Conservation (phyloP, 2,113 vertebrate species). For the Platichthys stellatus region DNA sequence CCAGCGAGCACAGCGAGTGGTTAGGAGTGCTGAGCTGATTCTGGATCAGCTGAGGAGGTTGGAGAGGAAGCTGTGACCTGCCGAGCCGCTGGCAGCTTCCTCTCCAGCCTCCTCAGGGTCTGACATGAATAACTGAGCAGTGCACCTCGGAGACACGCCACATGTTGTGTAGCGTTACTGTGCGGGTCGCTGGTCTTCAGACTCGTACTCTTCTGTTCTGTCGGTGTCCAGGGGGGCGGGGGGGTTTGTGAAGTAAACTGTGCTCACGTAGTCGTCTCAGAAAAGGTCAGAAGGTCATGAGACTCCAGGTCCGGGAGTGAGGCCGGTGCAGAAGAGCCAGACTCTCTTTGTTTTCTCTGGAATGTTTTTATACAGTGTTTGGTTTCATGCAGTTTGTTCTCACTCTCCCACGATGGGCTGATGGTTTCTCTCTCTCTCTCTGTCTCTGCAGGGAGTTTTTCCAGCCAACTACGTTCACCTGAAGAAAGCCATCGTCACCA, state of each 20-base stretch:
- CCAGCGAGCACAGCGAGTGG: background rate
- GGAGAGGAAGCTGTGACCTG: background rate
- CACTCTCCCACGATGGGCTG: background rate
- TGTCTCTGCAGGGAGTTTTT: slow-evolving; percentile 78
- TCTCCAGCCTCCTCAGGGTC: background rate
- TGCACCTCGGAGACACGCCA: background rate
- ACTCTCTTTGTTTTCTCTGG: too few relatives aligned
- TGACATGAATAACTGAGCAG: slow-evolving; percentile 18
- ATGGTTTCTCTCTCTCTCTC: slow-evolving; percentile 1
- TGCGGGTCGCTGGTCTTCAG: background rate
- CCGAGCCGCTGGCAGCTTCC: background rate
- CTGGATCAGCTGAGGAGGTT: background rate
- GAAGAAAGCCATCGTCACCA: slow-evolving; percentile 80
- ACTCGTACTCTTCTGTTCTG: background rate
- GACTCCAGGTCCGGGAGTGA: too few relatives aligned
- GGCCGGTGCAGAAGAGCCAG: too few relatives aligned
- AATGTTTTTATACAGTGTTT: too few relatives aligned
- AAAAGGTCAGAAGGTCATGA: too few relatives aligned
- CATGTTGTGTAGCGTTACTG: background rate
- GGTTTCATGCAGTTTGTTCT: too few relatives aligned
- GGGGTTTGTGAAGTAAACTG: too few relatives aligned
- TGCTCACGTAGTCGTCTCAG: too few relatives aligned
- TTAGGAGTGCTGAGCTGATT: background rate
- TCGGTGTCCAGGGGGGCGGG: background rate
- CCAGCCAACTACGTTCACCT: slow-evolving; percentile 77